Conservation (phyloP, 2,888 invertebrate genomes). For the Muschampia plurimacula region DNA sequence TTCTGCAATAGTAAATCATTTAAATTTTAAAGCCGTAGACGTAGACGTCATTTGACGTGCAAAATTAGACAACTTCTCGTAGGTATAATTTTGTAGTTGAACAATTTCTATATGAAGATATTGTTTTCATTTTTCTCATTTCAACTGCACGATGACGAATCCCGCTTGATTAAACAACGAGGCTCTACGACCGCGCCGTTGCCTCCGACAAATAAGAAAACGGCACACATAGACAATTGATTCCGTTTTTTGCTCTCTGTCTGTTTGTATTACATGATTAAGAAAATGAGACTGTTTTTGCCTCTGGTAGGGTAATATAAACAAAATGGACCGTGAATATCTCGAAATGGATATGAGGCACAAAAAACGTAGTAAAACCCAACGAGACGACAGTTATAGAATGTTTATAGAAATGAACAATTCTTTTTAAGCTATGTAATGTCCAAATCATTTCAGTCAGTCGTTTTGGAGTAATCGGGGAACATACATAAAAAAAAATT, state of each 20-base stretch:
- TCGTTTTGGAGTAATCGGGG: too few relatives aligned
- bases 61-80: neutral
- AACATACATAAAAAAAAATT: too few relatives aligned
- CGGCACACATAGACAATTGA: constrained; percentile 32
- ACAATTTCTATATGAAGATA: constrained; percentile 20
- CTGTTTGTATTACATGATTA: constrained; percentile 34
- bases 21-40: too few relatives aligned
- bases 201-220: constrained; percentile 35
- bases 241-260: constrained; percentile 27
- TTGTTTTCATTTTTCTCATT: constrained; percentile 11
- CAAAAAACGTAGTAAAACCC: neutral
- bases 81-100: constrained; percentile 14
- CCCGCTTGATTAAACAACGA: constrained; percentile 46
- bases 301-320: constrained; percentile 27
- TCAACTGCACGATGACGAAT: constrained; percentile 39
- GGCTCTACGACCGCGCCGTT: constrained; percentile 12
- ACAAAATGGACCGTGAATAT: constrained; percentile 33
- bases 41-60: neutral
- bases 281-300: constrained; percentile 38
- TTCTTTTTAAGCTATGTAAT: too few relatives aligned
- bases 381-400: neutral
- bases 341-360: constrained; percentile 21
- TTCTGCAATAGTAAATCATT: too few relatives aligned
- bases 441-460: too few relatives aligned
- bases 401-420: neutral